Base-by-base conservation (phyloP, 2,797 vertebrate genomes). In the Arremon aurantiirostris region DNA sequence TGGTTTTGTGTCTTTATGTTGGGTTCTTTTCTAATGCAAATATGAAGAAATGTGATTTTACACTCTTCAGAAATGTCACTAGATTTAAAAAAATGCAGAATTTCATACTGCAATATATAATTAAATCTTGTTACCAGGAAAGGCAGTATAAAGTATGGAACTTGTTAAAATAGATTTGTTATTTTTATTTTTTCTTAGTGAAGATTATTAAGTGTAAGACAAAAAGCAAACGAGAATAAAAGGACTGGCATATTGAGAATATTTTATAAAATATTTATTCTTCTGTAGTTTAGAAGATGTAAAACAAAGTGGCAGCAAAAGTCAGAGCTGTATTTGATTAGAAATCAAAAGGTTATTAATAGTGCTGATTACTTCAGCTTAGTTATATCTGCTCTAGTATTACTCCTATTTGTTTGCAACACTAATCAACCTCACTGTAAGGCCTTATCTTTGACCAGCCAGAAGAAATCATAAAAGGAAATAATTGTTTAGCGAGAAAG, bases 321-420 rank as follows among this genome's bases (percentile, higher is more conserved):
- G 93, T 97, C 96, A 97, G 88, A 97, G 92, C 85, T 93, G 96
- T 90, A 71, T 95, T 97, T 97, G 96, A 97, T 97, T 96, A 95
- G 92, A 89, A 96, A 96, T 82, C 76, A 92, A 86, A 94, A 94
- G 89, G 93, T 92, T 91, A 97, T 96, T 96, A 97, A 91, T 92
- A 97, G 95, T 92, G 70, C 85, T 89, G 95, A 97, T 95, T 91
- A 89, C 91, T 90, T 82, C 75, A 82, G 87, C 87, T 93, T 92
- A 86, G 91, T 96, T 92, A 77, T 90, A 79, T 96, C 68, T 90
- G 77, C 71, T 92, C 90, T 92, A 86, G 84, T 93, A 85, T 95
- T 95, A 92, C 82, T 94, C 87, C 93, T 89, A 95, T 94, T 96
- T 96, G 47, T 92, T 97, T 96, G 88, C 78, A 89, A 82, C 93